Evolutionary conservation across 2,797 vertebrate species (phyloP).

Genomic region (Argyrosomus regius): DNA sequence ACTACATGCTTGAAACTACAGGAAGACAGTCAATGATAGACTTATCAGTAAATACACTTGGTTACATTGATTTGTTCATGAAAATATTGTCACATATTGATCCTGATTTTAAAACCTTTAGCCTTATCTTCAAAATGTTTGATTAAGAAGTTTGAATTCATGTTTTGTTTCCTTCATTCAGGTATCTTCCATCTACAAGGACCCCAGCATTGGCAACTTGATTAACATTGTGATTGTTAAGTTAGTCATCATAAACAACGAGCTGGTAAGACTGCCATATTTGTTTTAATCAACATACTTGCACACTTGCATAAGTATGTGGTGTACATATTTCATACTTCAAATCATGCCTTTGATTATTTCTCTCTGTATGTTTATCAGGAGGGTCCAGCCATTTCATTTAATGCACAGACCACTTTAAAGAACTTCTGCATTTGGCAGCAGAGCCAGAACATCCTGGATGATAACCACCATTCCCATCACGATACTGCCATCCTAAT

Average conservation of each 20-base stretch:
- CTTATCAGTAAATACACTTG: conserved; percentile 1
- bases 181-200: conserved; percentile 99
- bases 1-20: conserved; percentile 46
- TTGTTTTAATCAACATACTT: conserved; percentile 17
- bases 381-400: conserved; percentile 96
- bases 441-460: conserved; percentile 91
- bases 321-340: background rate
- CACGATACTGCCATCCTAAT: conserved; percentile 97
- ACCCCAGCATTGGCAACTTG: conserved; percentile 99
- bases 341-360: background rate
- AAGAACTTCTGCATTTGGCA: conserved; percentile 99
- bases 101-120: background rate
- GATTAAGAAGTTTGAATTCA: conserved; percentile 6
- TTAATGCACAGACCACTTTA: conserved; percentile 97
- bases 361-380: conserved; percentile 63
- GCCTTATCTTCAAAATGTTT: background rate
- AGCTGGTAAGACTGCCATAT: conserved; percentile 88
- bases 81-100: background rate
- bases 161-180: conserved; percentile 74
- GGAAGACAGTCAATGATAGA: conserved; percentile 10
- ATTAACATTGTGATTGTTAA: conserved; percentile 99
- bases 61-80: conserved; percentile 11
- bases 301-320: background rate
- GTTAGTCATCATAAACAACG: conserved; percentile 95
- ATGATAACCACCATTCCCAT: conserved; percentile 92